Percentiles rank a stretch among this genome's conserved stretches.
These are phyloP conservation scores for Tanaodytes sp. DNA, from an alignment of 2,888 invertebrate genomes.

Conservation along the genomic window DNA sequence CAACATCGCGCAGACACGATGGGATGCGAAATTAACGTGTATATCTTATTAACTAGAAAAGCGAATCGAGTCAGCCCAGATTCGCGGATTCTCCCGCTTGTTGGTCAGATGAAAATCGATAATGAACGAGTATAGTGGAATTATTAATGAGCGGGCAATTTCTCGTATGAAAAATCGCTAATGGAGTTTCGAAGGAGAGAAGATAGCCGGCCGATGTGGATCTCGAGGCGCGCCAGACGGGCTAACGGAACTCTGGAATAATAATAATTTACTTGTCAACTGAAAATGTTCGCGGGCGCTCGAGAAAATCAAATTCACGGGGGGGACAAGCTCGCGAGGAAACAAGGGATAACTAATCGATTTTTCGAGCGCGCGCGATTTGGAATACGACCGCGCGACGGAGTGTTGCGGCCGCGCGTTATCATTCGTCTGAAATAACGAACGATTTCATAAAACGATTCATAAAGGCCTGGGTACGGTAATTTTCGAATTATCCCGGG, in stretches of 20 bases:
- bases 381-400: too few relatives aligned
- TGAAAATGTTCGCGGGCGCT: too few relatives aligned
- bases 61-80: slow-evolving; percentile 29
- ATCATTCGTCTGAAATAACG: slow-evolving; percentile 26
- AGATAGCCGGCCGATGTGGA: too few relatives aligned
- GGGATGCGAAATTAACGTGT: slow-evolving; percentile 35
- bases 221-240: too few relatives aligned
- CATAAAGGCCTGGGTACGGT: slow-evolving; percentile 17
- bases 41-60: slow-evolving; percentile 34
- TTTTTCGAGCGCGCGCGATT: too few relatives aligned
- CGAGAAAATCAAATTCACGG: too few relatives aligned
- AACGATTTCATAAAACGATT: slow-evolving; percentile 25
- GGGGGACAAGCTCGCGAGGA: too few relatives aligned
- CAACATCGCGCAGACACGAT: slow-evolving; percentile 13
- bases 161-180: slow-evolving; percentile 16
- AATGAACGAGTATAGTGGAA: slow-evolving; percentile 27
- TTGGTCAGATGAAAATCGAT: slow-evolving; percentile 39
- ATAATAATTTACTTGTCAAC: too few relatives aligned
- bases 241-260: too few relatives aligned
- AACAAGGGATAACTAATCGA: too few relatives aligned
- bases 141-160: slow-evolving; percentile 34
- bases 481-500: slow-evolving; percentile 34
- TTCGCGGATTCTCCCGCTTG: slow-evolving; percentile 29
- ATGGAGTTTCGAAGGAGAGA: slow-evolving; percentile 4
- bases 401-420: too few relatives aligned